phyloP scores from a whole-genome alignment of 2,797 vertebrate species.

The Tiaroga cobitis region DNA sequence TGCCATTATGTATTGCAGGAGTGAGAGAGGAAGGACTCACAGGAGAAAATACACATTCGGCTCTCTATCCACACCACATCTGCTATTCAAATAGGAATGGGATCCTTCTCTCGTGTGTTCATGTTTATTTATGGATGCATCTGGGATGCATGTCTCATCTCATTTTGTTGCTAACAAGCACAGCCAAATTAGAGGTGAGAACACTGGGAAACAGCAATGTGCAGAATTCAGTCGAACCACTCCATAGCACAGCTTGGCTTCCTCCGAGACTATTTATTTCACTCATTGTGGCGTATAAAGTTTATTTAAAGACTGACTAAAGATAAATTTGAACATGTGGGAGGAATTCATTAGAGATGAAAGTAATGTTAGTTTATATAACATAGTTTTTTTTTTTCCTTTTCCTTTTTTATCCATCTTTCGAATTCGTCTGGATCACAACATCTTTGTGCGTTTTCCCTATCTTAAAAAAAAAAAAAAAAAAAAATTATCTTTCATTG shows the following conservation, averaged over 20 bases:
- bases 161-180: constrained; percentile 71
- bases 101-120: constrained; percentile 62
- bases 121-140: constrained; percentile 77
- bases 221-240: constrained; percentile 63
- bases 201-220: constrained; percentile 64
- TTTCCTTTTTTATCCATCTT: neutral
- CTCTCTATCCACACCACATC: constrained; percentile 59
- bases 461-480: neutral
- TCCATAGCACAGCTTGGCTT: constrained; percentile 46
- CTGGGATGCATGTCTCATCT: constrained; percentile 66
- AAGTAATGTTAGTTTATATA: constrained; percentile 33
- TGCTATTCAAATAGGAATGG: constrained; percentile 69
- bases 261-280: constrained; percentile 37
- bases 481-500: neutral
- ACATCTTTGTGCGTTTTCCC: neutral
- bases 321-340: constrained; percentile 7
- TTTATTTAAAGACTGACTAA: constrained; percentile 43
- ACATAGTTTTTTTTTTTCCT: neutral
- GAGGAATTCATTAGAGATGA: constrained; percentile 31
- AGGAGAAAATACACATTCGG: constrained; percentile 31
- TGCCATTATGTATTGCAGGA: constrained; percentile 28
- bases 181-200: constrained; percentile 75
- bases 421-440: neutral
- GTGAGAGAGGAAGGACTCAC: neutral
- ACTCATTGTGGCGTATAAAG: constrained; percentile 37